Evolutionary conservation across 2,113 vertebrate genomes (phyloP).

Genomic region (Rallus limicola): DNA sequence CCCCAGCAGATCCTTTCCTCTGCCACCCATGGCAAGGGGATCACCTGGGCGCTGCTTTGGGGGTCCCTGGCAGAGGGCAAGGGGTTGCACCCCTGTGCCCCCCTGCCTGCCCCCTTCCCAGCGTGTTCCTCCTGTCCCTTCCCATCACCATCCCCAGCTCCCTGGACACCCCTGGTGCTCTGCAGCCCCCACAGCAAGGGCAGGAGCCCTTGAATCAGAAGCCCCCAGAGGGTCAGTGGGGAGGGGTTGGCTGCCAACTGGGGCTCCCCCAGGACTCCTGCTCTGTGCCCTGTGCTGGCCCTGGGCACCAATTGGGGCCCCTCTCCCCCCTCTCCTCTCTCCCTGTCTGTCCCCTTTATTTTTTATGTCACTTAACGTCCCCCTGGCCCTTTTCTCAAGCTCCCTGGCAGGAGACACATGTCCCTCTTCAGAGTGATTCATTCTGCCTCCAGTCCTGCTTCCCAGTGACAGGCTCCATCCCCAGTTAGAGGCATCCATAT

Average conservation of each 20-base stretch:
- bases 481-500: constrained; percentile 57
- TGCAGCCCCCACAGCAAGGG: not conserved
- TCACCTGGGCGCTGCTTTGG: not conserved
- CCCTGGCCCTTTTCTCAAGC: constrained; percentile 2
- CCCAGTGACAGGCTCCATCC: constrained; percentile 32
- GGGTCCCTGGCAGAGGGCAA: not conserved
- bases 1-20: not conserved
- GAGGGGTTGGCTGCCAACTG: not conserved
- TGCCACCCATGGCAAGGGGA: too few relatives aligned
- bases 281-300: not conserved
- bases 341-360: constrained; percentile 35
- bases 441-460: not conserved
- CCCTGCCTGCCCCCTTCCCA: not conserved
- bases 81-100: not conserved
- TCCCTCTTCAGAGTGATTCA: constrained; percentile 60
- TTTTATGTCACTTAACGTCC: constrained; percentile 58
- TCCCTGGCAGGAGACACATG: constrained; percentile 73
- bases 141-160: not conserved
- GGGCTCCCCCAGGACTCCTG: not conserved
- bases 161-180: too few relatives aligned
- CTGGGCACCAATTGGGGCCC: not conserved
- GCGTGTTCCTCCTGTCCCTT: not conserved
- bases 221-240: not conserved
- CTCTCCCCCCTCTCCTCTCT: not conserved
- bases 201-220: not conserved